Conservation (phyloP, 1,140 invertebrate species). For the Babylonia areolata region DNA sequence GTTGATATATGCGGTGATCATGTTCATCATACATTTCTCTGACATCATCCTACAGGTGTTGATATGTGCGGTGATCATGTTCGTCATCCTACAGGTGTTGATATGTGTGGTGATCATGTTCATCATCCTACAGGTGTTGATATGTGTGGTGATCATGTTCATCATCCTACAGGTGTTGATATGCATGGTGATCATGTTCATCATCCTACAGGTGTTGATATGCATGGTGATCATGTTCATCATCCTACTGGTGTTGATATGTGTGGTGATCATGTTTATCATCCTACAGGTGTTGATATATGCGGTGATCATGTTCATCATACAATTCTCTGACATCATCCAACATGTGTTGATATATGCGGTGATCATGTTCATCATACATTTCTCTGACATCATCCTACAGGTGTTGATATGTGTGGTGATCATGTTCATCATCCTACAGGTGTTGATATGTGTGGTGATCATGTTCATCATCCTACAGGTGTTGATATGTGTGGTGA, state of each 20-base stretch:
- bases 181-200: background rate
- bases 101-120: too few species aligned
- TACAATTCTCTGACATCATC: too few species aligned
- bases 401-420: conserved; percentile 4
- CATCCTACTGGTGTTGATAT: background rate
- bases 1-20: background rate
- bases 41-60: too few species aligned
- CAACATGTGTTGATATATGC: background rate
- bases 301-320: background rate
- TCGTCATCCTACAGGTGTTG: too few species aligned
- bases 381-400: too few species aligned
- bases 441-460: too few species aligned
- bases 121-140: too few species aligned
- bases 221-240: background rate
- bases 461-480: too few species aligned
- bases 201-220: background rate
- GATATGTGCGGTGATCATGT: too few species aligned
- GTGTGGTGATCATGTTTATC: background rate
- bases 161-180: background rate
- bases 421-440: background rate
- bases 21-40: background rate
- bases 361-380: too few species aligned
- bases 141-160: too few species aligned
- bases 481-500: too few species aligned
- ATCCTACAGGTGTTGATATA: background rate